phyloP scores from a whole-genome alignment of 2,113 vertebrate species.

The Onychorhynchus coronatus region DNA sequence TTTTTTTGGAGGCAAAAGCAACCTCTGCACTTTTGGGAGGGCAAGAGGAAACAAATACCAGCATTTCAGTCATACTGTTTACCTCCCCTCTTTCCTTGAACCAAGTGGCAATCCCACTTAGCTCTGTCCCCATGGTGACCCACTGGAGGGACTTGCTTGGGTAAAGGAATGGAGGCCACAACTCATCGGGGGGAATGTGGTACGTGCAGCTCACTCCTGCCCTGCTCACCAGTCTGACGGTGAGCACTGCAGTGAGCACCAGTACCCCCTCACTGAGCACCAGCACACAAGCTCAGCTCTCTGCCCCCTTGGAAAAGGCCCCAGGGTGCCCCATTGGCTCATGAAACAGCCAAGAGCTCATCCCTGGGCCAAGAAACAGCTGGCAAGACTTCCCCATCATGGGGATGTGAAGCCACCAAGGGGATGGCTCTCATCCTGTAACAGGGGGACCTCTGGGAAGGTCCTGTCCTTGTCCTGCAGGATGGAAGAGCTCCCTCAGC shows the following conservation, averaged over 20 bases:
- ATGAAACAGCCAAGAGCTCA: neutral
- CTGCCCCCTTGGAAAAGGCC: neutral
- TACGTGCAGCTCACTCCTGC: neutral
- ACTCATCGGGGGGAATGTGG: neutral
- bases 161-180: neutral
- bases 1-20: neutral
- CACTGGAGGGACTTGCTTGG: neutral
- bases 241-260: neutral
- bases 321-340: neutral
- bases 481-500: neutral
- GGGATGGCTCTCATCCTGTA: neutral
- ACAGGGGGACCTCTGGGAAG: neutral
- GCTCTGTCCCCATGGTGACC: neutral
- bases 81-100: neutral
- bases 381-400: neutral
- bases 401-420: neutral
- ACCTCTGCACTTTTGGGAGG: neutral
- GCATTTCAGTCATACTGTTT: neutral
- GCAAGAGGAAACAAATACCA: accelerated
- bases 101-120: neutral
- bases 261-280: neutral
- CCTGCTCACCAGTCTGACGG: accelerated
- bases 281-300: neutral
- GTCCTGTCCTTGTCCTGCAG: neutral
- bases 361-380: neutral